phyloP scores from a whole-genome alignment of 2,113 vertebrate species.

The Rattus norvegicus region GRCr8 NC_086039.1:153341501-153342000 shows the following conservation, averaged over 20 bases:
- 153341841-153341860: conserved; percentile 84
- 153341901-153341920: conserved; percentile 87
- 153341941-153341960: conserved; percentile 82
- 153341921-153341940: conserved; percentile 84
- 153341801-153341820: conserved; percentile 84
- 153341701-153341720: conserved; percentile 81
- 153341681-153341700: conserved; percentile 72
- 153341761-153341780: conserved; percentile 81
- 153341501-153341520: conserved; percentile 12
- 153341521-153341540: conserved; percentile 10
- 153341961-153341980: conserved; percentile 83
- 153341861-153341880: conserved; percentile 82
- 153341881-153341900: conserved; percentile 86
- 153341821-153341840: conserved; percentile 81
- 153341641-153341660: conserved; percentile 61
- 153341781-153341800: conserved; percentile 84
- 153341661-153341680: conserved; percentile 53
- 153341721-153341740: conserved; percentile 74
- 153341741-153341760: conserved; percentile 79
- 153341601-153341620: conserved; percentile 71
- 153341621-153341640: conserved; percentile 54
- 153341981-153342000: conserved; percentile 83
- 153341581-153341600: conserved; percentile 74
- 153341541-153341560: not conserved
- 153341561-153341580: conserved; percentile 60